Evolutionary conservation across 1,140 invertebrate genomes (phyloP), one percentile per base, ranked within the genome.

Genomic region (Eumeta japonica): DNA sequence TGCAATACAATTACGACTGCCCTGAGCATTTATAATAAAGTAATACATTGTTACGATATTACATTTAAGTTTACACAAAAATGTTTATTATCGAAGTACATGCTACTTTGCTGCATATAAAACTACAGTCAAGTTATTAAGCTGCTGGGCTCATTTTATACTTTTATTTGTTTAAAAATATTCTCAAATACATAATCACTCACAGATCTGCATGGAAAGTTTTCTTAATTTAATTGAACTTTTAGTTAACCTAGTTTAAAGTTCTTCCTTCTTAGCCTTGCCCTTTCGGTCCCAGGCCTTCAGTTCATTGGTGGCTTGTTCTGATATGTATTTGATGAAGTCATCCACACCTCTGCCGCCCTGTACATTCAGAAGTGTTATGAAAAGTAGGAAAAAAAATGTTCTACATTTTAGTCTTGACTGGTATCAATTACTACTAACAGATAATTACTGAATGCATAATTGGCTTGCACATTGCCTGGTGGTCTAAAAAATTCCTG

Each of bases 321-420:
- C 89, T 17, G 96, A 87, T 55, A 99, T 88, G 74, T 94, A 99
- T 60, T 96, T 95, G 30, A 99, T 63, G 67, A 99, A 98, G 58
- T 98, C 96, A 36, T 97, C 86, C 0, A 97, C 70, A 51, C 95
- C 90, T 41, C 97, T 88, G 5, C 94, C 96, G 61, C 94, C 92
- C 79, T 89, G 66, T 0, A 79, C 40, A 7, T 7, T 7, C 5
- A 24, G n/a, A 24, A n/a, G n/a, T 5, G 5, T 24, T n/a, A 24
- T 24, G 20, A 24, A n/a, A 24, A 24, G 20, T 24, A 5, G 5
- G 5, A 7, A 24, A 5, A 24, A 24, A 24, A 24, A 24, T 7
- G n/a, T 7, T 7, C 20, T 5, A 24, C 20, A 5, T 7, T 24
- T 24, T 5, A 24, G 20, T 7, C n/a, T n/a, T 24, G 20, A 5